These are phyloP conservation scores for Clostera curtula DNA, from an alignment of 2,888 invertebrate species.

Conservation along the genomic window DNA sequence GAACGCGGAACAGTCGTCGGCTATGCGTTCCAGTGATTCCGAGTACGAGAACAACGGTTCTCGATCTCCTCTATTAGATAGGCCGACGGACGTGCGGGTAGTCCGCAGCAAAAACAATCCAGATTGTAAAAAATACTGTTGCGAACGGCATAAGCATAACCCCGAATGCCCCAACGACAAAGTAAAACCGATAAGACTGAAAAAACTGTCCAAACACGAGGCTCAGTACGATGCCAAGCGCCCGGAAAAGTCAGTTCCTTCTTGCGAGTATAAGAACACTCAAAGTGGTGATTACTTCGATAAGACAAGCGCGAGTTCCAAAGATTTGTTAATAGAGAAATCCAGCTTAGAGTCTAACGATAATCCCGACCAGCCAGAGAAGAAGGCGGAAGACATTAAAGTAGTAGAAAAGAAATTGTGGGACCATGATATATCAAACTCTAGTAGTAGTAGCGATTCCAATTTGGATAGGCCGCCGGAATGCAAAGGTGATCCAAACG, in stretches of 20 bases:
- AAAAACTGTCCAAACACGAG: constrained; percentile 53
- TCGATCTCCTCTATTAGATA: constrained; percentile 79
- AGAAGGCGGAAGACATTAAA: constrained; percentile 38
- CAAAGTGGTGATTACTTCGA: constrained; percentile 68
- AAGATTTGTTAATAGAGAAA: constrained; percentile 79
- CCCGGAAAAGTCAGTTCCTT: constrained; percentile 30
- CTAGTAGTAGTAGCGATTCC: constrained; percentile 75
- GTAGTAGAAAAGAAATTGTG: constrained; percentile 53
- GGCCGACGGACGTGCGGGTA: constrained; percentile 58
- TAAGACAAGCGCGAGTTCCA: constrained; percentile 80
- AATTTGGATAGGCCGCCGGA: constrained; percentile 49
- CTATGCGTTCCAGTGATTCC: constrained; percentile 75
- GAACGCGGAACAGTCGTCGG: constrained; percentile 64
- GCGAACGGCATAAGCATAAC: constrained; percentile 49
- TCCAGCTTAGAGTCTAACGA: constrained; percentile 71
- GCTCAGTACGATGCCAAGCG: constrained; percentile 38
- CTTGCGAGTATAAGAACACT: constrained; percentile 53
- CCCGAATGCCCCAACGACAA: constrained; percentile 50
- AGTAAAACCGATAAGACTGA: constrained; percentile 59
- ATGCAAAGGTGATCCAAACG: constrained; percentile 31
- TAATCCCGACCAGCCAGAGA: constrained; percentile 43
- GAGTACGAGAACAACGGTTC: constrained; percentile 82
- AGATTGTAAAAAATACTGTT: constrained; percentile 55
- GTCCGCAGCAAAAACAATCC: constrained; percentile 51
- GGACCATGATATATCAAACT: constrained; percentile 75